These are phyloP conservation scores for Pachycephus smyrnensis DNA, from an alignment of 2,888 invertebrate species.

Conservation along the genomic window DNA sequence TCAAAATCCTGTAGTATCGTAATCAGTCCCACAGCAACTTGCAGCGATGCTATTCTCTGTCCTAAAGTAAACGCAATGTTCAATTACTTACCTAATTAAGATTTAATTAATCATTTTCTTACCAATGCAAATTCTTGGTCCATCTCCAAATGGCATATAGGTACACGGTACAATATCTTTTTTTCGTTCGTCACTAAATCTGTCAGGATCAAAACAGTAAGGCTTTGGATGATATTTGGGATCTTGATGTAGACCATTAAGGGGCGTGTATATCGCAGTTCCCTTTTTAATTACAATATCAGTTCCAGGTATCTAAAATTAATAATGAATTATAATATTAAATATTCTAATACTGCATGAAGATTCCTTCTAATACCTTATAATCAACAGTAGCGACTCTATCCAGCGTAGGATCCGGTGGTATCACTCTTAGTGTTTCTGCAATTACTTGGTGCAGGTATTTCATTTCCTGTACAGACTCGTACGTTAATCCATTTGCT, in stretches of 20 bases:
- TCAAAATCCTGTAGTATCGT: no score
- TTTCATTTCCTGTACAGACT: constrained; percentile 47
- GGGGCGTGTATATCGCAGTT: constrained; percentile 43
- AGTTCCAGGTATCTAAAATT: constrained; percentile 48
- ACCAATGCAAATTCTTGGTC: constrained; percentile 53
- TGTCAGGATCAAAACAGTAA: constrained; percentile 49
- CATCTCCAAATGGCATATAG: no score
- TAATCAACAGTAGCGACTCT: constrained; percentile 47
- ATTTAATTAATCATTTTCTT: constrained; percentile 13
- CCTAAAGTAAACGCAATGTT: no score
- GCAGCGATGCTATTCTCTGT: no score
- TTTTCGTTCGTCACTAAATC: constrained; percentile 53
- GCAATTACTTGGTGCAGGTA: constrained; percentile 51
- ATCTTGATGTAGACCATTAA: constrained; percentile 48
- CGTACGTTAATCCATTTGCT: no score
- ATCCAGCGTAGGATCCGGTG: constrained; percentile 52
- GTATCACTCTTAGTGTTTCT: constrained; percentile 53
- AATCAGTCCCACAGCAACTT: no score
- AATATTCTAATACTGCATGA: background rate
- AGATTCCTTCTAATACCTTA: constrained; percentile 33
- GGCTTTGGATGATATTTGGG: constrained; percentile 45
- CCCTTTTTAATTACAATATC: constrained; percentile 49
- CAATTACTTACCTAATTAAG: no score
- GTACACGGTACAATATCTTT: constrained; percentile 41
- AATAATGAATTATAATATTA: background rate